Evolutionary conservation across 30 jellyfish, hydroid and myxozoan species (phyloP), one percentile per base, ranked within the genome.

Genomic region (Clytia hemisphaerica): DNA sequence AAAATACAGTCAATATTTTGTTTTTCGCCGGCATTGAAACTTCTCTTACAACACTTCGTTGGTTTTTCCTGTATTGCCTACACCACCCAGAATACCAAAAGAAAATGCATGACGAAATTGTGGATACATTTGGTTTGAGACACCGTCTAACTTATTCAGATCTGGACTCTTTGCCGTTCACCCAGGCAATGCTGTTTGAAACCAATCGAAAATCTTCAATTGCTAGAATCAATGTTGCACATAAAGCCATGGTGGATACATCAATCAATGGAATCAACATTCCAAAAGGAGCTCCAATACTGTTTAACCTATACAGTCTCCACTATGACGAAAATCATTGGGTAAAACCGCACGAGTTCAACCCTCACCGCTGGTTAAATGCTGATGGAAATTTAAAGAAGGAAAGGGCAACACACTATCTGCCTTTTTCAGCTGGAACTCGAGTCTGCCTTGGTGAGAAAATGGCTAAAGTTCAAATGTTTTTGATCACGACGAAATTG

Each of bases 361-460:
- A 25, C 9, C 94, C 94, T 6, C 79, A 62, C 22, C 57, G 94
- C 51, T 82, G 94, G 94, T 12, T 82, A 2, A 74, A 73, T 55
- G 90, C 65, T 4, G 67, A 73, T 0, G 88, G 78, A 21, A 21
- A 33, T 4, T 59, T 82, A 15, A 61, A 37, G 36, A 57, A 79
- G 25, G 75, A 47, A 37, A 71, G 71, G 19, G 79, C 61, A 36
- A 42, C 47, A 36, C 71, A 87, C 34, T 82, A 47, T 63, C 29
- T 82, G 68, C 94, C 94, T 3, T 82, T 82, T 64, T 82, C 94
- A 16, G 89, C 94, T 29, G 94, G 94, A 49, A 51, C 79, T 34
- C 61, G 94, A 51, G 84, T 82, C 6, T 82, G 94, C 79, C 78
- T 82, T 19, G 94, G 94, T 12, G 83, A 73, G 31, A 19, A 57